phyloP scores from a whole-genome alignment of 2,113 vertebrate species.

The Vulpes vulpes region DNA sequence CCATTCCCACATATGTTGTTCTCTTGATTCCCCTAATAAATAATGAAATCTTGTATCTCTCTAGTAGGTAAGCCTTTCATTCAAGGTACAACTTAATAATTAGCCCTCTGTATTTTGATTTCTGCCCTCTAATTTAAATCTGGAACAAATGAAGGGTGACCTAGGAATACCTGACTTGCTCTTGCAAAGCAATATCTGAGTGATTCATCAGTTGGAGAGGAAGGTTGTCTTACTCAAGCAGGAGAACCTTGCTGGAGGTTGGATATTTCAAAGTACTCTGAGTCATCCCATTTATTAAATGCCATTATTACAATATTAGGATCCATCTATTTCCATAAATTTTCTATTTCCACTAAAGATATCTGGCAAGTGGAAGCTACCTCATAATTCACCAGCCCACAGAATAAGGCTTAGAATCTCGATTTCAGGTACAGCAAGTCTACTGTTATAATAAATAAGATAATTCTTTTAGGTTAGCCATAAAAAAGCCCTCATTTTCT shows the following conservation, averaged over 20 bases:
- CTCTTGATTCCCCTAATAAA: not conserved
- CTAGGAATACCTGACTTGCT: not conserved
- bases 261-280: not conserved
- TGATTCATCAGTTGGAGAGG: not conserved
- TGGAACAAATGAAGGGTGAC: not conserved
- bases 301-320: not conserved
- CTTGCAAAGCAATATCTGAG: not conserved
- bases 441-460: not conserved
- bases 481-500: not conserved
- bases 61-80: not conserved
- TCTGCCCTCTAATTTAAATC: not conserved
- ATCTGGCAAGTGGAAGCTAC: not conserved
- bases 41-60: not conserved
- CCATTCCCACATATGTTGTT: not conserved
- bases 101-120: not conserved
- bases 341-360: not conserved
- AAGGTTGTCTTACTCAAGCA: not conserved
- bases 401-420: not conserved
- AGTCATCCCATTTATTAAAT: not conserved
- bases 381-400: slow-evolving; percentile 11
- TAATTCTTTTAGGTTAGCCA: not conserved
- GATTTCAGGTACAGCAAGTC: not conserved
- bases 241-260: not conserved
- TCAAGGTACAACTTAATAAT: not conserved
- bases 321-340: not conserved